These are phyloP conservation scores for Trachelus stipa DNA, from an alignment of 2,888 invertebrate genomes.

Conservation along the genomic window DNA sequence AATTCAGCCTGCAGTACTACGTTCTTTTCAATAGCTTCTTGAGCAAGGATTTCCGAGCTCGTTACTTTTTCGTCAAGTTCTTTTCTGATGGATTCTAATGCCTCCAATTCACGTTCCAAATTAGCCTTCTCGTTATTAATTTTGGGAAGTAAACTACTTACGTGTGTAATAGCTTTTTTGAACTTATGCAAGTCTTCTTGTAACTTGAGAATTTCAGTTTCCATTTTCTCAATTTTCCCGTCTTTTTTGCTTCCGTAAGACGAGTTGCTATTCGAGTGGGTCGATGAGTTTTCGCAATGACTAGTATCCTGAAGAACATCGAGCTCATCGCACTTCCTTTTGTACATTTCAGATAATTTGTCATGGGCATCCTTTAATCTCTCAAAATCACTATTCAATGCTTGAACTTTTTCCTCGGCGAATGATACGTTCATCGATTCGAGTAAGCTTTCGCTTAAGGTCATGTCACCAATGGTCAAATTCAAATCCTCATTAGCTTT, in stretches of 20 bases:
- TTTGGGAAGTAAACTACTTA: conserved; percentile 33
- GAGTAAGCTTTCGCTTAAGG: conserved; percentile 40
- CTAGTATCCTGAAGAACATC: conserved; percentile 42
- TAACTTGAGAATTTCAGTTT: conserved; percentile 40
- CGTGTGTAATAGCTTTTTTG: conserved; percentile 28
- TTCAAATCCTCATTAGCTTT: conserved; percentile 47
- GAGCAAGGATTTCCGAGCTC: conserved; percentile 2
- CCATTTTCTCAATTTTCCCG: conserved; percentile 41
- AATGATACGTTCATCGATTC: conserved; percentile 47
- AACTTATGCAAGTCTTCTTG: conserved; percentile 39
- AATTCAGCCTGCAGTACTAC: conserved; percentile 13
- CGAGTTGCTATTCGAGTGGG: conserved; percentile 8
- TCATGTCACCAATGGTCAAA: conserved; percentile 33
- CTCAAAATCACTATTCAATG: conserved; percentile 47
- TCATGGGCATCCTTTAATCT: conserved; percentile 45
- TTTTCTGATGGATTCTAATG: conserved; percentile 37
- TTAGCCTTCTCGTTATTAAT: conserved; percentile 31
- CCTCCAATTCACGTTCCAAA: conserved; percentile 37
- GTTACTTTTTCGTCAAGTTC: conserved; percentile 28
- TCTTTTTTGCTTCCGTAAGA: conserved; percentile 17
- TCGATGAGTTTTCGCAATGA: conserved; percentile 22
- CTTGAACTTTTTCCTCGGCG: conserved; percentile 51
- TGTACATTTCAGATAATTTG: conserved; percentile 41
- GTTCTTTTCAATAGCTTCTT: conserved; percentile 13
- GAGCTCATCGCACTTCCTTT: conserved; percentile 49